Percentiles rank a stretch among this genome's conserved stretches.
Evolutionary conservation across 2,888 invertebrate genomes (phyloP).

Genomic region (Synergus japonicus): DNA sequence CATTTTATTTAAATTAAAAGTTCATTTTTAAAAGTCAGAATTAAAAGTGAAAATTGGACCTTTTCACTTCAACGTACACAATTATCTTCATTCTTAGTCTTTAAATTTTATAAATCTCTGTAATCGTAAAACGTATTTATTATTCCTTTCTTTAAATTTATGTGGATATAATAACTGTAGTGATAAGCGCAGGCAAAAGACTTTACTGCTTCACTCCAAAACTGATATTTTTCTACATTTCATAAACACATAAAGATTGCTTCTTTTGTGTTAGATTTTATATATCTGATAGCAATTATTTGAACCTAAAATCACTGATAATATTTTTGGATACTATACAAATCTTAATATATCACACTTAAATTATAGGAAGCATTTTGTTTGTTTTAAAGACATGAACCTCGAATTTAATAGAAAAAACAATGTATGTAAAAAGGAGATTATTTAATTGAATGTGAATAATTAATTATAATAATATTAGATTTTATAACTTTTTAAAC

Average conservation of each 20-base stretch:
- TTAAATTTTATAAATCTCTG: background rate
- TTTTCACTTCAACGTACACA: no score
- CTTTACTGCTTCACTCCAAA: background rate
- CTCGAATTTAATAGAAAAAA: background rate
- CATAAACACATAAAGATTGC: background rate
- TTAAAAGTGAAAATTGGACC: no score
- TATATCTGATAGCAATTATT: slow-evolving; percentile 8
- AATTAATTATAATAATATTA: background rate
- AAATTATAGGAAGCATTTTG: background rate
- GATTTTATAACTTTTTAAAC: background rate
- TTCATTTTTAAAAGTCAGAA: background rate
- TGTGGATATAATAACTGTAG: background rate
- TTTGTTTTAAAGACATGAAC: no score
- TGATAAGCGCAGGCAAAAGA: background rate
- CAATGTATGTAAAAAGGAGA: background rate
- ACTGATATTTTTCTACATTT: slow-evolving; percentile 5
- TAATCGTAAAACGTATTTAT: background rate
- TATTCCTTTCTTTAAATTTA: no score
- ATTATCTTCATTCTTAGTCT: background rate
- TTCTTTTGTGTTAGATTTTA: background rate
- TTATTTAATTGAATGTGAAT: background rate
- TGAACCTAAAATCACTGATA: background rate
- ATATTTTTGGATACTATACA: background rate
- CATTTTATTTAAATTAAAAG: background rate
- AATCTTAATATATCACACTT: background rate